phyloP scores from a whole-genome alignment of 1,140 invertebrate species.

The Eueides isabella region DNA sequence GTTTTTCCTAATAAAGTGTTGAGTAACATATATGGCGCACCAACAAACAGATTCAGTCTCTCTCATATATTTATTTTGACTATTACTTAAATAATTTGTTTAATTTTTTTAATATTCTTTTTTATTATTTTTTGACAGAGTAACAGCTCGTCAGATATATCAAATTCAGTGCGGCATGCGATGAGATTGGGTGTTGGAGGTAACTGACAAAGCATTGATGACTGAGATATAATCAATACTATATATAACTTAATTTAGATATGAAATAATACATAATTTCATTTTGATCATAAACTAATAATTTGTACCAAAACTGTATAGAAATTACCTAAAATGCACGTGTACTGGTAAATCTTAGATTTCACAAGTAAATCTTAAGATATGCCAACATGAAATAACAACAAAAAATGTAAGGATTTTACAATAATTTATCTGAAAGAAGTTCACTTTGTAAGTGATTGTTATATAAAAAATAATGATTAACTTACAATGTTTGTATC shows the following conservation, averaged over 20 bases:
- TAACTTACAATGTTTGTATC: background rate
- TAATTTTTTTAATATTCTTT: background rate
- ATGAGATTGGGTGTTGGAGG: background rate
- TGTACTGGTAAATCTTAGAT: background rate
- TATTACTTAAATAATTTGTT: too few species aligned
- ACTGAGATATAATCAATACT: background rate
- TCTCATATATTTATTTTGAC: too few species aligned
- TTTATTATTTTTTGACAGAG: background rate
- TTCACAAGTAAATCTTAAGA: background rate
- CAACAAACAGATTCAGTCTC: too few species aligned
- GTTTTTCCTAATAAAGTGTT: too few species aligned
- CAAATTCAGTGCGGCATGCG: background rate
- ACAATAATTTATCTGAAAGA: background rate
- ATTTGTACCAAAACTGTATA: background rate
- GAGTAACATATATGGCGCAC: too few species aligned
- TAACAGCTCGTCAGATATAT: background rate
- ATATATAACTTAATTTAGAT: background rate
- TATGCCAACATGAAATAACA: background rate
- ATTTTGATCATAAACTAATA: too few species aligned
- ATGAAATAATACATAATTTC: too few species aligned
- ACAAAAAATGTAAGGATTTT: background rate
- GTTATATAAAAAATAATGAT: background rate
- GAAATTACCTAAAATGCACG: background rate
- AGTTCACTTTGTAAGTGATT: background rate
- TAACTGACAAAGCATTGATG: background rate